phyloP scores from a whole-genome alignment of 2,113 vertebrate genomes.

The Limnothrissa miodon region DNA sequence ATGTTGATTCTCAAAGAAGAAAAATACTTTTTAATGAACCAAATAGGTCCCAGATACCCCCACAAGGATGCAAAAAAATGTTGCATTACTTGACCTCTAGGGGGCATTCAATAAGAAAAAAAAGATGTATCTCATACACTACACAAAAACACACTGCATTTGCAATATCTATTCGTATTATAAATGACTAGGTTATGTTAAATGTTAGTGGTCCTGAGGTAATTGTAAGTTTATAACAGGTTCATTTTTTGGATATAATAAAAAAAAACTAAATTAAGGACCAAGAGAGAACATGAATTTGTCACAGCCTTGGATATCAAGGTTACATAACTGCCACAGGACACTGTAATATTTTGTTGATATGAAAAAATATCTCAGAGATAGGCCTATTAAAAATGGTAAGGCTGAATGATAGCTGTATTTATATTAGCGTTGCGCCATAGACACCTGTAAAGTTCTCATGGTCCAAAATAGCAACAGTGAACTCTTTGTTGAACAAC shows the following conservation, averaged over 20 bases:
- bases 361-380: not conserved
- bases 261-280: too few species aligned
- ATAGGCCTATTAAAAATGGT: not conserved
- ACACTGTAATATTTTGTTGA: not conserved
- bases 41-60: too few species aligned
- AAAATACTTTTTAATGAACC: too few species aligned
- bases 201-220: not conserved
- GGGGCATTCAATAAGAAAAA: too few species aligned
- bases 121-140: too few species aligned
- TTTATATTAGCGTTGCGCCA: not conserved
- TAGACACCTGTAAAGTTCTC: slow-evolving; percentile 3
- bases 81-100: too few species aligned
- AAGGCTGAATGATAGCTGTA: not conserved
- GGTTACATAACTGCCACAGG: not conserved
- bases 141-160: too few species aligned
- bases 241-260: too few species aligned
- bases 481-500: not conserved
- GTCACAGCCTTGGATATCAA: not conserved
- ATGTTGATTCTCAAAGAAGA: too few species aligned
- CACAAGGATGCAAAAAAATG: too few species aligned
- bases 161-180: too few species aligned
- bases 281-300: not conserved
- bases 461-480: not conserved
- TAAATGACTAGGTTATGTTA: too few species aligned
- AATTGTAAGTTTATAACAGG: not conserved